Base-by-base conservation (phyloP, 2,113 vertebrate genomes). In the Callipepla squamata region DNA sequence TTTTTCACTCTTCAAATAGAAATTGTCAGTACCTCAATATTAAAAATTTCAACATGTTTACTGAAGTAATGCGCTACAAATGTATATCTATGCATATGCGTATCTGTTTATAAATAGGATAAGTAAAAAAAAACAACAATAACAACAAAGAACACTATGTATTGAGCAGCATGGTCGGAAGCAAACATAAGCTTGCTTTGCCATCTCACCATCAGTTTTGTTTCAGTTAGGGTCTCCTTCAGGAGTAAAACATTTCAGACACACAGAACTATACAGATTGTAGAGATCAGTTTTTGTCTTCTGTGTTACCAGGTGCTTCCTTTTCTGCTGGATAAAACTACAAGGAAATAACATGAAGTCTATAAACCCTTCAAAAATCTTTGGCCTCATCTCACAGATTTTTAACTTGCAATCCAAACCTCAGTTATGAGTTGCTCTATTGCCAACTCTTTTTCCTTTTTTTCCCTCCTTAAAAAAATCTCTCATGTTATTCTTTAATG, bases 291-390 rank as follows among this genome's bases (percentile, higher is more conserved):
- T 74, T 86, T 88, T 93, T 70, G 61, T 94, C 89, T 95, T 94
- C 38, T 28, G 47, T 7, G 0, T 59, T 81, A 87, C 69, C 80
- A 94, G 91, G 93, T 94, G 89, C 94, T 96, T 95, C 87, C 89
- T 93, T 28, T 89, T 92, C 78, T 81, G 21, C 65, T 92, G 84
- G 84, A 84, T 73, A 84, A 81, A 81, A 65, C 61, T 89, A 65
- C 40, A 91, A 93, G 80, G 40, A 84, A 95, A 80, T 53, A 68
- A 69, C 6, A 15, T 40, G 55, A 89, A 88, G 42, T 45, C 51
- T 68, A 17, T 42, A 86, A 88, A 66, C 36, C 36, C 50, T 80
- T 67, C 45, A 65, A 79, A 94, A 61, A 25, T 70, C 42, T 19
- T 82, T 86, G 76, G 68, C 59, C 11, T 80, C 30, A 50, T 74